A percentile compares a stretch with the other conserved stretches of the same genome.
Evolutionary conservation across 2,797 vertebrate genomes (phyloP).

Genomic region (Aotus griseimembra): DNA sequence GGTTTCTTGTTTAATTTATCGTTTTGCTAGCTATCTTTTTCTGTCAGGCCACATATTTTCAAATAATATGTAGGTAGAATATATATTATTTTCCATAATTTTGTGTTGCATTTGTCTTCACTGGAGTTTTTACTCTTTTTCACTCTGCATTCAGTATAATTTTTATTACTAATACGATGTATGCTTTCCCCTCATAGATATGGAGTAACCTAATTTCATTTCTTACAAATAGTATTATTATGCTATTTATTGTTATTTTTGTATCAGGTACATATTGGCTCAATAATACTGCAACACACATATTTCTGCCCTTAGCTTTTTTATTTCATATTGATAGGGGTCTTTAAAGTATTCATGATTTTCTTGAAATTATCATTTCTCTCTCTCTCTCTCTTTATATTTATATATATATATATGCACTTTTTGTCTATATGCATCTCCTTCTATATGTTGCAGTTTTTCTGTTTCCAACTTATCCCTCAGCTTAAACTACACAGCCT

Average conservation of each 20-base stretch:
- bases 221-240: not conserved
- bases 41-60: not conserved
- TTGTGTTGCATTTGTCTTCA: not conserved
- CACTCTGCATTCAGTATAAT: not conserved
- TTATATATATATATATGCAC: no score
- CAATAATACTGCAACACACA: not conserved
- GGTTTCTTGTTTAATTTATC: not conserved
- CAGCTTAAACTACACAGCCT: not conserved
- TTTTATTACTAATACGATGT: not conserved
- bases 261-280: not conserved
- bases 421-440: not conserved
- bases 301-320: not conserved
- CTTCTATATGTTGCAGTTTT: not conserved
- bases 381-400: not conserved
- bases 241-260: not conserved
- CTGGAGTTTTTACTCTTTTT: conserved; percentile 5
- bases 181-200: not conserved
- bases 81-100: not conserved
- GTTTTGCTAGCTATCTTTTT: not conserved
- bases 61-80: not conserved
- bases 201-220: not conserved
- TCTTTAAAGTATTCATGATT: not conserved
- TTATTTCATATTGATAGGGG: not conserved
- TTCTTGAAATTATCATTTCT: not conserved
- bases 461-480: not conserved